These are phyloP conservation scores for Xiphias gladius DNA, from an alignment of 2,113 vertebrate species.

Conservation along the genomic window DNA sequence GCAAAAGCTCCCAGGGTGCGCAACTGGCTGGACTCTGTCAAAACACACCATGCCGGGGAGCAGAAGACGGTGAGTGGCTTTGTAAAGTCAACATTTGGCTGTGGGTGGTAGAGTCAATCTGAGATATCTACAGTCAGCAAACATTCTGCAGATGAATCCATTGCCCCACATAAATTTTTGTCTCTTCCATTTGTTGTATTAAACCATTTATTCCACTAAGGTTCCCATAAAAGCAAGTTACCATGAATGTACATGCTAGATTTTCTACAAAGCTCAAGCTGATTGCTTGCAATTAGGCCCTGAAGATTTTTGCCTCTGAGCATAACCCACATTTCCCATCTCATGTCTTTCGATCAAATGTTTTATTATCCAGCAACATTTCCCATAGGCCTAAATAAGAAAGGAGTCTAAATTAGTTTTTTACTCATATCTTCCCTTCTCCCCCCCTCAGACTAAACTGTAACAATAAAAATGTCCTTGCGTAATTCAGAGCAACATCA, in stretches of 20 bases:
- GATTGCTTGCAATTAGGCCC: slow-evolving; percentile 42
- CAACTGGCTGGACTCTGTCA: slow-evolving; percentile 39
- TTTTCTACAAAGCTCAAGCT: not conserved
- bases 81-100: slow-evolving; percentile 39
- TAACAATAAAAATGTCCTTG: slow-evolving; percentile 1
- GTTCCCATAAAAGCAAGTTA: slow-evolving; percentile 3
- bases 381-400: slow-evolving; percentile 34
- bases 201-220: slow-evolving; percentile 7
- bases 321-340: slow-evolving; percentile 25
- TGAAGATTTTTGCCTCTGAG: slow-evolving; percentile 35
- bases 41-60: slow-evolving; percentile 16
- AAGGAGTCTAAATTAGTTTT: slow-evolving; percentile 19
- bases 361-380: slow-evolving; percentile 47
- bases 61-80: slow-evolving; percentile 32
- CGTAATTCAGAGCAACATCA: slow-evolving; percentile 23
- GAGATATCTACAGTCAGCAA: not conserved
- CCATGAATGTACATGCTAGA: not conserved
- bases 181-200: slow-evolving; percentile 7
- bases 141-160: not conserved
- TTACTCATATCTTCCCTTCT: slow-evolving; percentile 37
- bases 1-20: slow-evolving; percentile 6
- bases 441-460: slow-evolving; percentile 16
- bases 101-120: not conserved
- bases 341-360: slow-evolving; percentile 20
- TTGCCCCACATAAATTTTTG: not conserved